These are phyloP conservation scores for Spheniscus humboldti DNA, from an alignment of 2,797 vertebrate species.

Conservation along the genomic window DNA sequence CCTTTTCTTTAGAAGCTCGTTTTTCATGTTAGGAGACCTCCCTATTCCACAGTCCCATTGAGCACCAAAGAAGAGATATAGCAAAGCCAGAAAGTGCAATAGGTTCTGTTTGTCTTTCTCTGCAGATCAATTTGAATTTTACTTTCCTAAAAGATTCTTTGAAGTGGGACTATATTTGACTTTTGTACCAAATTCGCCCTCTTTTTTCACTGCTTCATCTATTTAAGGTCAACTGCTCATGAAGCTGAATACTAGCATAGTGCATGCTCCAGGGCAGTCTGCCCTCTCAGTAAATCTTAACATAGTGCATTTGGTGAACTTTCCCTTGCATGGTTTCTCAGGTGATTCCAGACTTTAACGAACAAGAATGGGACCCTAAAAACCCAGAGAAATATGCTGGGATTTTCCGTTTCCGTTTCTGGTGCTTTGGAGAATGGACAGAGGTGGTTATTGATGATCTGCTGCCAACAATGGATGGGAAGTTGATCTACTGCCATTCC, in stretches of 20 bases:
- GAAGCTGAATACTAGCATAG: not conserved
- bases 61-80: not conserved
- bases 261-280: not conserved
- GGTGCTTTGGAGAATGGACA: conserved; percentile 89
- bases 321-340: conserved; percentile 41
- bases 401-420: conserved; percentile 93
- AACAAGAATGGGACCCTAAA: conserved; percentile 89
- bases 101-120: not conserved
- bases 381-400: conserved; percentile 81
- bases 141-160: not conserved
- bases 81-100: not conserved
- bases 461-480: conserved; percentile 83
- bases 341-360: conserved; percentile 86
- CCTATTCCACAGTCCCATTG: no score
- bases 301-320: not conserved
- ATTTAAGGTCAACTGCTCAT: not conserved
- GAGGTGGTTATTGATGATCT: conserved; percentile 93
- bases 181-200: not conserved
- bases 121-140: not conserved
- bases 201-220: not conserved
- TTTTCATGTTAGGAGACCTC: not conserved
- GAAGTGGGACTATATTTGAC: not conserved
- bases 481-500: conserved; percentile 90
- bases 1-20: not conserved
- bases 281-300: not conserved